Percentiles rank a stretch among this genome's conserved stretches.
Evolutionary conservation across 2,888 invertebrate genomes (phyloP).

Genomic region (Incurvaria masculella): DNA sequence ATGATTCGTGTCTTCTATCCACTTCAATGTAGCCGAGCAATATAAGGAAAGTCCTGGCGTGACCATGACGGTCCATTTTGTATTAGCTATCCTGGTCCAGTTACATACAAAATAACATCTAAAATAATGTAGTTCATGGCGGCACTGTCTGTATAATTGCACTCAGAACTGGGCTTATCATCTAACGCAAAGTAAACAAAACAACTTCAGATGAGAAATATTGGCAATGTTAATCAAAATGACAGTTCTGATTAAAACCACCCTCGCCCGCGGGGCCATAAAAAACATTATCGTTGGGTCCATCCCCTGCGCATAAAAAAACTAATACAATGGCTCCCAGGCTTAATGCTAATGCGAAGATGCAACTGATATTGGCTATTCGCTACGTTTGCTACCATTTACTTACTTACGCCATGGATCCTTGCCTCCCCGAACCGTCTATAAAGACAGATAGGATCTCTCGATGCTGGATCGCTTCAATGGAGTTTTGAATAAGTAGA

Average conservation of each 20-base stretch:
- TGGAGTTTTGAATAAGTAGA: background rate
- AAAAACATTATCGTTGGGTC: slow-evolving; percentile 48
- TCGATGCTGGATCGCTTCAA: background rate
- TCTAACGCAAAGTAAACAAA: background rate
- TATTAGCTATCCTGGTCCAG: no score
- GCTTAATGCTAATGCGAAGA: slow-evolving; percentile 24
- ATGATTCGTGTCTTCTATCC: no score
- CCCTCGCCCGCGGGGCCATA: slow-evolving; percentile 39
- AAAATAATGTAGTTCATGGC: no score
- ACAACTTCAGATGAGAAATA: slow-evolving; percentile 22
- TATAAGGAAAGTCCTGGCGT: no score
- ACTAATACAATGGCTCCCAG: slow-evolving; percentile 46
- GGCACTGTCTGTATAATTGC: no score
- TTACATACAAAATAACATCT: no score
- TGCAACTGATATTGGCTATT: slow-evolving; percentile 55
- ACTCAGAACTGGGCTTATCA: no score
- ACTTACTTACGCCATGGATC: background rate
- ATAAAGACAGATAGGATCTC: background rate
- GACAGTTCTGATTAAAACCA: slow-evolving; percentile 45
- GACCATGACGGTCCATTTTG: no score
- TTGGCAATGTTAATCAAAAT: slow-evolving; percentile 47
- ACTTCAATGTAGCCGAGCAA: no score
- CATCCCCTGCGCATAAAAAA: slow-evolving; percentile 49
- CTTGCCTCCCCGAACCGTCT: background rate
- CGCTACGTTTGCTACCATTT: slow-evolving; percentile 35